Percentiles rank a stretch among this genome's conserved stretches.
Conservation (phyloP, 2,888 invertebrate species). For the Caenorhabditis sinica region DNA sequence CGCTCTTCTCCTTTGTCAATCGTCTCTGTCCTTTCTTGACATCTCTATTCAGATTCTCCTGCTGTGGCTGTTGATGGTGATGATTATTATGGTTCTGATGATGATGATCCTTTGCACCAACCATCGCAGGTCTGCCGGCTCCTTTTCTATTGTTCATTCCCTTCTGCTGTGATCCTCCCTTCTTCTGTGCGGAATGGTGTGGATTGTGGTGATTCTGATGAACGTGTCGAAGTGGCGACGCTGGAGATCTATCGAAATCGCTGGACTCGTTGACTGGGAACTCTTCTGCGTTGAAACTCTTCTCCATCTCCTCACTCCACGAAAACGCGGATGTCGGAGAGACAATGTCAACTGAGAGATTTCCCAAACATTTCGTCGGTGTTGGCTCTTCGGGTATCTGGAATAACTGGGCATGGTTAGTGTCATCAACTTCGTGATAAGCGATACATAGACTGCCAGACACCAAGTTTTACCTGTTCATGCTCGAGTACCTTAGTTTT, state of each 20-base stretch:
- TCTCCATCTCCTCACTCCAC: slow-evolving; percentile 75
- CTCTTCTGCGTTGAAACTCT: slow-evolving; percentile 46
- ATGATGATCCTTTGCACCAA: neutral
- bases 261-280: slow-evolving; percentile 35
- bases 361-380: slow-evolving; percentile 55
- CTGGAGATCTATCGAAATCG: slow-evolving; percentile 54
- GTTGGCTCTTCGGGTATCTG: slow-evolving; percentile 68
- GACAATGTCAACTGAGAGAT: slow-evolving; percentile 42
- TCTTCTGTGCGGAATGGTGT: slow-evolving; percentile 32
- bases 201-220: neutral
- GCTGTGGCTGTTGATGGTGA: slow-evolving; percentile 8
- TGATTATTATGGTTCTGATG: slow-evolving; percentile 6
- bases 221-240: slow-evolving; percentile 30
- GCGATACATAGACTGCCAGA: neutral
- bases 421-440: neutral
- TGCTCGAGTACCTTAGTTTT: slow-evolving; percentile 58
- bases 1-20: slow-evolving; percentile 41
- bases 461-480: slow-evolving; percentile 56
- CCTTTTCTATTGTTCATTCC: slow-evolving; percentile 16
- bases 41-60: neutral
- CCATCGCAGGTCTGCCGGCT: neutral
- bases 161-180: slow-evolving; percentile 20
- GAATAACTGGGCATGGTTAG: neutral
- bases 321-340: slow-evolving; percentile 63
- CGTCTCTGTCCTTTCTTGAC: slow-evolving; percentile 41